Evolutionary conservation across 2,113 vertebrate genomes (phyloP), one percentile per base, ranked within the genome.

Genomic region (Ovibos moschatus): DNA sequence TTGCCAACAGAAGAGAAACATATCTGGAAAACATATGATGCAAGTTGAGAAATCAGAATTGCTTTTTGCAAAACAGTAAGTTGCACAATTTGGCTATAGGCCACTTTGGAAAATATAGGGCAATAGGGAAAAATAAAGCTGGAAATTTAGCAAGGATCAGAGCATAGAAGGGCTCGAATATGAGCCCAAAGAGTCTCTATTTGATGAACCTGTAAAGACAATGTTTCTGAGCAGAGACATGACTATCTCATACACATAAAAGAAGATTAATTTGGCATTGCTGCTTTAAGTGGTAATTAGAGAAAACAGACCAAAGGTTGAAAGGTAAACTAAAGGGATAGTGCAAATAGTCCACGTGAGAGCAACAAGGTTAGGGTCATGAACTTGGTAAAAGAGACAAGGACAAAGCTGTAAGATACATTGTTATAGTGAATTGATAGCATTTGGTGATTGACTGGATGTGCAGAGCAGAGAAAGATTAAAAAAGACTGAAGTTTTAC

Each of bases 1-100:
- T 88, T 83, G 3, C 64, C 53, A 92, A 74, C 11, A 76, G 19
- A 90, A 47, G 25, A 92, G 30, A 95, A 55, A 79, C 28, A 84
- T 82, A 95, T 94, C 40, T 89, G 47, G 58, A 74, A 95, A 90
- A 85, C 14, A 33, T 55, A 64, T 58, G 28, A 79, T 40, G 21
- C 23, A 55, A 88, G 45, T 93, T 93, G 71, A 93, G 36, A 89
- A 91, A 96, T 85, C 47, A 85, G 85, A 88, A 95, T 43, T 57
- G 19, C 58, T 45, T 95, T 89, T 78, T 95, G 67, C 43, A 83
- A 94, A 88, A 83, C 16, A 86, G 55, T 55, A 86, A 76, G 19
- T 40, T 92, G 51, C 14, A 36, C 28, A 74, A 10, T 40, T 94
- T 93, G 64, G 19, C n/a, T 62, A 3, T 9, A 76, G 85, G 53